A percentile compares a stretch with the other conserved stretches of the same genome.
phyloP scores from a whole-genome alignment of 2,113 vertebrate genomes.

The Pseudolaguvia tuberculata region DNA sequence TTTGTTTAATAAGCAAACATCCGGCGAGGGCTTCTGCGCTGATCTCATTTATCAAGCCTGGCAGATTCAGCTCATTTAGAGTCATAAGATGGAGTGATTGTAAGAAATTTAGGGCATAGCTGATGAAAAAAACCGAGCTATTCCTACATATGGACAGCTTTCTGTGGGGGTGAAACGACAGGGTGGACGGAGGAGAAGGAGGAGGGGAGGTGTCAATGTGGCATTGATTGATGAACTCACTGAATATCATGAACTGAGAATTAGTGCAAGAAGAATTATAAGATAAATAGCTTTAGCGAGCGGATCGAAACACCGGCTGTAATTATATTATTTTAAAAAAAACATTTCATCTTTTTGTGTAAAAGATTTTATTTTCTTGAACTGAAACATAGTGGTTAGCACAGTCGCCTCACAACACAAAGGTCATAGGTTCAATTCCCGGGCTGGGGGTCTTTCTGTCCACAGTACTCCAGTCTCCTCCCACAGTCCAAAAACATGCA shows the following conservation, averaged over 20 bases:
- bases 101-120: constrained; percentile 82
- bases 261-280: constrained; percentile 76
- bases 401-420: no score
- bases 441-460: no score
- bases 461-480: no score
- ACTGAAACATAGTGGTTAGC: no score
- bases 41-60: constrained; percentile 86
- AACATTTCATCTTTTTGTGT: constrained; percentile 38
- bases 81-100: constrained; percentile 82
- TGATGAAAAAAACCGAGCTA: constrained; percentile 78
- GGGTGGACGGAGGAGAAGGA: constrained; percentile 23
- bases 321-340: no score
- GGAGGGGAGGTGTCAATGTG: constrained; percentile 72
- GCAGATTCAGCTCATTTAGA: constrained; percentile 85
- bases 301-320: constrained; percentile 41
- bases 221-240: constrained; percentile 86
- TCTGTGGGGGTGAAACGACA: constrained; percentile 35
- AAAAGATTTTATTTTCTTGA: background rate
- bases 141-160: constrained; percentile 76
- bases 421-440: no score
- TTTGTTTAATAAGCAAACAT: constrained; percentile 53
- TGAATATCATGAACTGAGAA: constrained; percentile 80
- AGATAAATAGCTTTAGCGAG: constrained; percentile 73
- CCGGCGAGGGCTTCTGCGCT: constrained; percentile 29
- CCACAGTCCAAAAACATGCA: no score